Percentiles rank a stretch among this genome's conserved stretches.
Evolutionary conservation across 2,113 vertebrate species (phyloP).

Genomic region (Ceyx cyanopectus): DNA sequence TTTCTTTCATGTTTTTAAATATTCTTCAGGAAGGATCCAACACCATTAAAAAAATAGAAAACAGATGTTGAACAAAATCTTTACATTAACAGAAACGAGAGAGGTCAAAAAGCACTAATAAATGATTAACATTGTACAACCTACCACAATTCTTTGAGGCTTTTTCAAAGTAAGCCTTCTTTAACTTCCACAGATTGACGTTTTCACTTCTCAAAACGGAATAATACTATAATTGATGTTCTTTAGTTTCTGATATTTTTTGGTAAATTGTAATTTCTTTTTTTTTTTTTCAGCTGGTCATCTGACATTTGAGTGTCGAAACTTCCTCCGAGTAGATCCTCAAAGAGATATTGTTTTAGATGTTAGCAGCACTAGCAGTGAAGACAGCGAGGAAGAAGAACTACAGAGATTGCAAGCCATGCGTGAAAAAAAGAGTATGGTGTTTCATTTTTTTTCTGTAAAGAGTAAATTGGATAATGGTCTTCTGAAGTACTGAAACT

Average conservation of each 20-base stretch:
- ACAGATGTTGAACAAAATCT: not conserved
- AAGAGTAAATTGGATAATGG: not conserved
- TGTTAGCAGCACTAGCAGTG: slow-evolving; percentile 96
- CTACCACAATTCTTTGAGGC: not conserved
- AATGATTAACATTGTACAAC: not conserved
- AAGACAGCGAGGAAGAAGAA: slow-evolving; percentile 89
- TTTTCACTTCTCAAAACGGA: not conserved
- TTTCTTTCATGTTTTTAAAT: not conserved
- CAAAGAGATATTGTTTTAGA: slow-evolving; percentile 98
- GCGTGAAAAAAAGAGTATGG: slow-evolving; percentile 80
- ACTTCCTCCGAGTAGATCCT: slow-evolving; percentile 96
- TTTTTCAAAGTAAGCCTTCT: not conserved
- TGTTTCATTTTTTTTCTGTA: not conserved
- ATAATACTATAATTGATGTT: not conserved
- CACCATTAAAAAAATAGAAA: not conserved
- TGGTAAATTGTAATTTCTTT: not conserved
- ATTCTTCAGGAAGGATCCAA: not conserved
- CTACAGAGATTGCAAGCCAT: slow-evolving; percentile 78
- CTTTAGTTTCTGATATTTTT: not conserved
- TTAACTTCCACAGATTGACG: not conserved
- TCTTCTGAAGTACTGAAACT: not conserved
- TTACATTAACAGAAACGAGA: not conserved
- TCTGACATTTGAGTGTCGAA: slow-evolving; percentile 96
- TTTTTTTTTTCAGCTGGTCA: slow-evolving; percentile 88
- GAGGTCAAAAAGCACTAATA: not conserved